These are phyloP conservation scores for Miichthys miiuy DNA, from an alignment of 2,797 vertebrate species.

Conservation along the genomic window DNA sequence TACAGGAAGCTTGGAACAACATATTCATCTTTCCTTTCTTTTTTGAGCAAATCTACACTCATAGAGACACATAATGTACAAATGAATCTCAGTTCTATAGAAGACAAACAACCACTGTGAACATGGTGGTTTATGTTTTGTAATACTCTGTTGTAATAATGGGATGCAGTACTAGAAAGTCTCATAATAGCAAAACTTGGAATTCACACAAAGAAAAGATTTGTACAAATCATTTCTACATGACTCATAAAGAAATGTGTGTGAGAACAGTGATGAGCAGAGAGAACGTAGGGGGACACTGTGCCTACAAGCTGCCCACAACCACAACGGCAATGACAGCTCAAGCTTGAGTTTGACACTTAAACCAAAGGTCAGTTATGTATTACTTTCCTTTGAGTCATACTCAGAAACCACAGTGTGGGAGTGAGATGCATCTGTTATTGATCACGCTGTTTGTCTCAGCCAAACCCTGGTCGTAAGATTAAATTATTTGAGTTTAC, in stretches of 20 bases:
- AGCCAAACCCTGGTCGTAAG: slow-evolving; percentile 13
- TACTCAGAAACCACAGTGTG: slow-evolving; percentile 36
- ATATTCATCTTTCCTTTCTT: not conserved
- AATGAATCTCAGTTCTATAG: not conserved
- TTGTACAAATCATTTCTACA: slow-evolving; percentile 19
- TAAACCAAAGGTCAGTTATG: slow-evolving; percentile 40
- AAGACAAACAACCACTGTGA: too few relatives aligned
- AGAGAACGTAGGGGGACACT: slow-evolving; percentile 18
- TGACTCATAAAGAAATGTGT: slow-evolving; percentile 49
- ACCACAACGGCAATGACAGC: slow-evolving; percentile 37
- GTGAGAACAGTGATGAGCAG: slow-evolving; percentile 27
- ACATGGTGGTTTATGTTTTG: not conserved
- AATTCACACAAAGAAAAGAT: slow-evolving; percentile 10
- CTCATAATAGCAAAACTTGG: slow-evolving; percentile 1
- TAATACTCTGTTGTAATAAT: not conserved
- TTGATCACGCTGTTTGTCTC: slow-evolving; percentile 34
- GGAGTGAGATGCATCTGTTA: slow-evolving; percentile 65
- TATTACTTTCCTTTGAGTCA: slow-evolving; percentile 61
- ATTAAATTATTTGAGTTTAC: slow-evolving; percentile 2
- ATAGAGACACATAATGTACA: not conserved
- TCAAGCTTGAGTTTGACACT: slow-evolving; percentile 49
- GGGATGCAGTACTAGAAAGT: not conserved
- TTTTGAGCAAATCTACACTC: not conserved
- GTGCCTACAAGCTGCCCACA: slow-evolving; percentile 41
- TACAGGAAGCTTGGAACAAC: not conserved